These are phyloP conservation scores for Neomonachus schauinslandi DNA, from an alignment of 2,113 vertebrate species.

Conservation along the genomic window DNA sequence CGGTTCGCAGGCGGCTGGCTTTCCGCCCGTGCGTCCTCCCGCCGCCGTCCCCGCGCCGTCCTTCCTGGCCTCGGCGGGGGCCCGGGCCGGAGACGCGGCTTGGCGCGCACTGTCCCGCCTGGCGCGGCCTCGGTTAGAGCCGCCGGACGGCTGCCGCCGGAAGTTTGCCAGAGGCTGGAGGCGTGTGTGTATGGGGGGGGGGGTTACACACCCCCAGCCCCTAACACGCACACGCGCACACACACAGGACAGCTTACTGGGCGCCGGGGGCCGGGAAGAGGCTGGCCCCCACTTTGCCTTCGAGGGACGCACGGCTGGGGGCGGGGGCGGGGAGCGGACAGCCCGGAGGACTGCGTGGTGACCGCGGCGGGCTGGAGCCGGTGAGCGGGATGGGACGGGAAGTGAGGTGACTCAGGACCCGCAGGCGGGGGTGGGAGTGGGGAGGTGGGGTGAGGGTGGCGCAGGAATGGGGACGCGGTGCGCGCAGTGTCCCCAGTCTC, in stretches of 20 bases:
- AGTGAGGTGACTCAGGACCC: rapidly evolving
- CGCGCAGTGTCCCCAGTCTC: neutral
- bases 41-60: too few species aligned
- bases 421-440: neutral
- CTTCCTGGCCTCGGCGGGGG: rapidly evolving
- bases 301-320: rapidly evolving
- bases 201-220: neutral
- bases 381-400: rapidly evolving
- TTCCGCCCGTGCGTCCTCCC: neutral
- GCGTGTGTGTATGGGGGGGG: neutral
- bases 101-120: rapidly evolving
- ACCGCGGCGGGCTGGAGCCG: neutral
- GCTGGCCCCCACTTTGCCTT: neutral
- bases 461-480: neutral
- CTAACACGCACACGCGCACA: rapidly evolving
- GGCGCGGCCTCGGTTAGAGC: neutral
- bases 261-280: neutral
- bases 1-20: neutral
- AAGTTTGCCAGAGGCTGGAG: neutral
- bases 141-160: neutral
- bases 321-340: neutral
- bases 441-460: too few species aligned
- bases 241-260: neutral
- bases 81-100: neutral
- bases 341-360: neutral